phyloP scores from a whole-genome alignment of 2,113 vertebrate genomes.

The Lepus europaeus region DNA sequence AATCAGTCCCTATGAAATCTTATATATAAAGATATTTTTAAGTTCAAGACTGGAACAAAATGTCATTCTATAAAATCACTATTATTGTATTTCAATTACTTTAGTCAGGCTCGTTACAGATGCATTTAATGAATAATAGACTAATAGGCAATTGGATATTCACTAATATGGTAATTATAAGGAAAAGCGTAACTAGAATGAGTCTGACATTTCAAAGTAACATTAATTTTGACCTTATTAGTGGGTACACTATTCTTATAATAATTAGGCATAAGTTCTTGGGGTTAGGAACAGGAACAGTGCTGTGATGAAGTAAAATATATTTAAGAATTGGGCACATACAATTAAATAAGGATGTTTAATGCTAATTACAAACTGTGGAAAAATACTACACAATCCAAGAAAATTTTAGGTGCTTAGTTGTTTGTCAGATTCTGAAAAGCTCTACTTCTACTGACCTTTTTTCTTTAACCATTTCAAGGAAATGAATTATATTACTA shows the following conservation, averaged over 20 bases:
- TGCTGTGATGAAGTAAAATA: neutral
- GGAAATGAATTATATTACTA: neutral
- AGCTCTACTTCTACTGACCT: neutral
- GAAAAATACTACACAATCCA: slow-evolving; percentile 17
- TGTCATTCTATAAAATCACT: slow-evolving; percentile 36
- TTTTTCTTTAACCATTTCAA: neutral
- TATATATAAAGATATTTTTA: slow-evolving; percentile 39
- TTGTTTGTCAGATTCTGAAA: neutral
- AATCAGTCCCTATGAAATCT: neutral
- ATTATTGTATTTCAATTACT: slow-evolving; percentile 62
- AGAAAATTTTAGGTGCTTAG: neutral
- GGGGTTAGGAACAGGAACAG: neutral
- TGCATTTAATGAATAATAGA: slow-evolving; percentile 45
- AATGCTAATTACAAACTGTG: neutral
- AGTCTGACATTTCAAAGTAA: slow-evolving; percentile 27
- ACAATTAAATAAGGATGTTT: neutral
- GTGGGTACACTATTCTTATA: slow-evolving; percentile 22
- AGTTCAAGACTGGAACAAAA: slow-evolving; percentile 41
- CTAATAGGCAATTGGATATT: neutral
- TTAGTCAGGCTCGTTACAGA: slow-evolving; percentile 55
- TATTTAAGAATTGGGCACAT: neutral
- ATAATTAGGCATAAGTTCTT: neutral
- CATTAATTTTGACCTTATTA: slow-evolving; percentile 50
- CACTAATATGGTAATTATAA: slow-evolving; percentile 12
- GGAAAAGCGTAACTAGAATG: slow-evolving; percentile 2